Evolutionary conservation across 2,888 invertebrate genomes (phyloP), one percentile per base, ranked within the genome.

Genomic region (Platerodrilus igneus): DNA sequence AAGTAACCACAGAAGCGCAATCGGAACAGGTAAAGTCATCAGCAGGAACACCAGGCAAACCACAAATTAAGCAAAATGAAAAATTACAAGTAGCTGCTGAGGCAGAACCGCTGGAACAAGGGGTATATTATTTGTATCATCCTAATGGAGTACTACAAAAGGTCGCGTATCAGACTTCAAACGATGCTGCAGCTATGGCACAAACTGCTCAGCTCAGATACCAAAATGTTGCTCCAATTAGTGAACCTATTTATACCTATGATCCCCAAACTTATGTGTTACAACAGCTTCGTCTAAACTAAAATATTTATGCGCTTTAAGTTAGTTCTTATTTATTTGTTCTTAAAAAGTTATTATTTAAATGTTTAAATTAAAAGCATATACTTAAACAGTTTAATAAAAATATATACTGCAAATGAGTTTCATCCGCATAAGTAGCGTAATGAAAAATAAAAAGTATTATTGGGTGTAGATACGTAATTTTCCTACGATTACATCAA

Each of bases 181-280:
- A 72, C 47, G 68, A 73, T 53, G 46, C 62, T 23, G 63, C 62
- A 19, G 78, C 79, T 36, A 81, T 80, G 79, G 79, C 76, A 11
- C 79, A 78, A 56, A 76, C 76, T 21, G 80, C 80, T 6, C 74
- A 75, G 51, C 70, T 81, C 41, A 77, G 75, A 31, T 81, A 80
- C 57, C 75, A 71, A 53, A 73, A 75, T 51, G 78, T 80, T 42
- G 77, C 79, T 38, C 78, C 78, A 0, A 78, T 81, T 10, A 74
- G 74, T 4, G 71, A 78, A 28, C 79, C 77, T 17, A 75, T 80
- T 25, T 81, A 78, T 59, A 74, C 76, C 2, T 67, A 64, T 41
- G 62, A 67, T 55, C 65, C 67, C 2, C 41, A 58, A 9, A 63
- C 61, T 15, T 57, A 53, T 20, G 48, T 55, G 3, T 48, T 62